Base-by-base conservation (phyloP, 2,113 vertebrate species). In the Podiceps cristatus region DNA sequence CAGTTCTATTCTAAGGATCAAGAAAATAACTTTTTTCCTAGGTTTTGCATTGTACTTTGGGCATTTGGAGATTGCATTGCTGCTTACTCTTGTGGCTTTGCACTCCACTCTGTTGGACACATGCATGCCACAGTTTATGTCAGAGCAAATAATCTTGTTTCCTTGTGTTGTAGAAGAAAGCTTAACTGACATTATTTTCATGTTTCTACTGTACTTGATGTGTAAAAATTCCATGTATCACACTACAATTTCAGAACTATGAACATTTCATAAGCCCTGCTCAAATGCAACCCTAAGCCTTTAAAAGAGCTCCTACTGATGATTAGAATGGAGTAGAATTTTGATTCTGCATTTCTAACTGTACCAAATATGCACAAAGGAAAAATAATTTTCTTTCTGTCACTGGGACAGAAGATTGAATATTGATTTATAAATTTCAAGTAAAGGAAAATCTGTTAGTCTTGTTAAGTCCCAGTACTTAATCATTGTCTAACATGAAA, bases 221-320 rank as follows among this genome's bases (percentile, higher is more conserved):
- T 12, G 40, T n/a, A 84, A 55, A 73, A 4, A 60, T 35, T 56
- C 12, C 18, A 0, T 28, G 6, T n/a, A 17, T 71, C 7, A 5
- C 23, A 20, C 4, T 42, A 50, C 4, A 74, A 53, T 60, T 72
- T 74, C 9, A 2, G 37, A 44, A 16, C 19, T 47, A 42, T 8
- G 50, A 28, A 37, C 8, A 37, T 42, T 42, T 60, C 35, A 40
- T 23, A 75, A 75, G 18, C 10, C 11, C 13, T 50, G 16, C 25
- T 8, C 22, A 82, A 64, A 64, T 10, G 67, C 4, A 40, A 0
- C 0, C 4, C 3, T 5, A 40, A 37, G 11, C 4, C 49, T 50
- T 86, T 50, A 14, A 75, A 72, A 76, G 6, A 16, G 18, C 3
- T 76, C 13, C 28, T 52, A 22, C 4, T 64, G 74, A 59, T 44